A percentile compares a stretch with the other conserved stretches of the same genome.
Evolutionary conservation across 53 echinoderm and acorn worm genomes (phyloP).

Genomic region (Temnopleurus reevesii): DNA sequence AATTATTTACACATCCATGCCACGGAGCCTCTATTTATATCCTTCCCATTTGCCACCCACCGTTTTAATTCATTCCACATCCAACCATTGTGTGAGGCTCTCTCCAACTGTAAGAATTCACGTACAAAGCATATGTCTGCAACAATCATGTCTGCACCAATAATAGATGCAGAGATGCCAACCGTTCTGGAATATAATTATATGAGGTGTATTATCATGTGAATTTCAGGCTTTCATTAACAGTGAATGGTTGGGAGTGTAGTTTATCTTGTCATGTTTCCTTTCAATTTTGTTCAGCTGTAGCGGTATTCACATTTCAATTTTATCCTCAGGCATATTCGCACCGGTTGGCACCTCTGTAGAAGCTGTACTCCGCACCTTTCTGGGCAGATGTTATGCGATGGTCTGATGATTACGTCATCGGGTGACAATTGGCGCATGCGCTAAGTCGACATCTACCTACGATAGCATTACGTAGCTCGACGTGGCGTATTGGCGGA

Average conservation of each 20-base stretch:
- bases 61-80: not conserved
- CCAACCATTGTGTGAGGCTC: not conserved
- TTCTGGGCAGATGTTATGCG: too few relatives aligned
- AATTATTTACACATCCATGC: not conserved
- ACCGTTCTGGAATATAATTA: too few relatives aligned
- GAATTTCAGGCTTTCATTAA: too few relatives aligned
- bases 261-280: too few relatives aligned
- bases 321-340: too few relatives aligned
- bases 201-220: too few relatives aligned
- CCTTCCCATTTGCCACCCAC: not conserved
- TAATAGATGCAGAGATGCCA: too few relatives aligned
- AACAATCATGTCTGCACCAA: not conserved
- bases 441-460: slow-evolving; percentile 11
- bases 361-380: not conserved
- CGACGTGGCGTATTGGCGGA: not conserved
- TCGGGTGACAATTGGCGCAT: not conserved
- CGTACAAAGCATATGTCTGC: not conserved
- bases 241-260: too few relatives aligned
- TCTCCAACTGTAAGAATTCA: not conserved
- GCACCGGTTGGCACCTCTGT: too few relatives aligned
- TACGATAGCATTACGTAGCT: not conserved
- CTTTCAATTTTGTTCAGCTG: too few relatives aligned
- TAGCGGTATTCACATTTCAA: too few relatives aligned
- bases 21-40: not conserved
- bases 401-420: not conserved